Conservation (phyloP, 2,888 invertebrate species). For the Dasysyrphus albostriatus region DNA sequence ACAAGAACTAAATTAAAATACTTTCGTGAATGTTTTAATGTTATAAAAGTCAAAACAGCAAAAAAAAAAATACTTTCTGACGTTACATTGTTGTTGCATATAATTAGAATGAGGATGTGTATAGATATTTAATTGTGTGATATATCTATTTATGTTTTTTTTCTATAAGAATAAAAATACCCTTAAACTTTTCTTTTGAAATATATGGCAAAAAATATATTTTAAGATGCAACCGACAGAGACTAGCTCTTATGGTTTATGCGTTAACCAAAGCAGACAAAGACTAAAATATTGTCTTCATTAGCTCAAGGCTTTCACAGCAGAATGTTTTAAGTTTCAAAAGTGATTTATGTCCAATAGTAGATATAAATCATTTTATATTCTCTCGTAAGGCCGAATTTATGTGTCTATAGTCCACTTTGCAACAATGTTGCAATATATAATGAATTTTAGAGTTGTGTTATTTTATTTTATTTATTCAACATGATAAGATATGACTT, state of each 20-base stretch:
- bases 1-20: slow-evolving; percentile 23
- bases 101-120: slow-evolving; percentile 8
- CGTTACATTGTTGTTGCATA: slow-evolving; percentile 19
- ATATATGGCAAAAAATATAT: background rate
- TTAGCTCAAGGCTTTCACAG: background rate
- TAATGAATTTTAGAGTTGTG: background rate
- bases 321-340: slow-evolving; percentile 17
- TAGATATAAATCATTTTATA: slow-evolving; percentile 19
- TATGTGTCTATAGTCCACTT: slow-evolving; percentile 7
- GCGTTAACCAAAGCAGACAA: background rate
- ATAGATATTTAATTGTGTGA: slow-evolving; percentile 6
- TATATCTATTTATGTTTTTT: background rate
- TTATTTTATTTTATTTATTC: background rate
- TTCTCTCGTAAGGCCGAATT: slow-evolving; percentile 1
- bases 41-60: slow-evolving; percentile 50
- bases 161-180: background rate
- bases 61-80: background rate
- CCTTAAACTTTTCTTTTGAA: background rate
- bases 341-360: slow-evolving; percentile 31
- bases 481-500: slow-evolving; percentile 15
- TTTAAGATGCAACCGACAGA: background rate
- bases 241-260: background rate
- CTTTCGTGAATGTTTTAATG: slow-evolving; percentile 20
- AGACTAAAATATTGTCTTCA: background rate
- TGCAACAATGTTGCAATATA: slow-evolving; percentile 20